Conservation (phyloP, 2,113 vertebrate genomes). For the Heptranchias perlo region DNA sequence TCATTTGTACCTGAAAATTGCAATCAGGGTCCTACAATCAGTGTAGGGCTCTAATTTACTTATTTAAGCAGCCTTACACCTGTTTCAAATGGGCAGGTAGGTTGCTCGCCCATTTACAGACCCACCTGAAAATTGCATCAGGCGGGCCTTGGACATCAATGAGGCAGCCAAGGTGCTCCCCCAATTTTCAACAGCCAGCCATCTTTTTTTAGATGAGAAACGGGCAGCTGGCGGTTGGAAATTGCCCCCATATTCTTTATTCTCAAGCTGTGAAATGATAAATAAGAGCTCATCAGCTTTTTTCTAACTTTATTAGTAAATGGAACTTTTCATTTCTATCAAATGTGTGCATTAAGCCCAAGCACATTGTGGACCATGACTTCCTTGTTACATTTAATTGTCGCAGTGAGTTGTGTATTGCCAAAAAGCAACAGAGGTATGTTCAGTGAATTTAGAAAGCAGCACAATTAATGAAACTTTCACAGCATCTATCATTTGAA, state of each 20-base stretch:
- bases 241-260: not conserved
- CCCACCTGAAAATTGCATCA: not conserved
- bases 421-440: not conserved
- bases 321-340: not conserved
- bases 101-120: not conserved
- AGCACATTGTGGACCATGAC: not conserved
- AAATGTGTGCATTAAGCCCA: not conserved
- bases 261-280: not conserved
- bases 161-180: not conserved
- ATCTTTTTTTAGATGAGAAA: not conserved
- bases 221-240: not conserved
- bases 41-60: not conserved
- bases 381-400: not conserved
- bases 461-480: not conserved
- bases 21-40: not conserved
- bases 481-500: not conserved
- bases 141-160: not conserved
- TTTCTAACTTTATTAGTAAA: not conserved
- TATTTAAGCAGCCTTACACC: not conserved
- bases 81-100: not conserved
- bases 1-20: not conserved
- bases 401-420: not conserved
- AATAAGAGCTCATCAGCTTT: not conserved
- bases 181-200: not conserved
- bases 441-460: not conserved